Evolutionary conservation across 2,888 invertebrate genomes (phyloP), one percentile per base, ranked within the genome.

Genomic region (Aricia artaxerxes): DNA sequence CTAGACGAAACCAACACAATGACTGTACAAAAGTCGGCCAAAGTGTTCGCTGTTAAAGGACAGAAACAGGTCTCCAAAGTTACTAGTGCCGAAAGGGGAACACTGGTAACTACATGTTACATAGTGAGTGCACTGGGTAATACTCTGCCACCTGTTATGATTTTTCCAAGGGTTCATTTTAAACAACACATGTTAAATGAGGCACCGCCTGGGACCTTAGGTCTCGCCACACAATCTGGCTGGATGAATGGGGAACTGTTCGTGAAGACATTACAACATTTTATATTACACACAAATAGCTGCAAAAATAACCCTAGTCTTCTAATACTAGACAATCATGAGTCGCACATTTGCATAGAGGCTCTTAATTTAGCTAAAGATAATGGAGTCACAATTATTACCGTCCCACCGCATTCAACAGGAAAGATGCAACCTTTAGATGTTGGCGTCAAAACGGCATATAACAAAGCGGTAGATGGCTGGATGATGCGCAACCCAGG

Each of bases 401-500:
- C 44, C 44, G 9, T 44, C 44, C 44, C 44, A 44, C 87, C 89
- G 44, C 89, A 92, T 83, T 88, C 86, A 79, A 86, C 85, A 64
- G 87, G 88, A 80, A 89, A 87, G 81, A 79, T 90, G 57, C 90
- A 91, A 81, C 90, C 89, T 53, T 60, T 69, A 40, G 79, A 78
- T 44, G 44, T 44, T 44, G 44, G 44, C 44, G 9, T 44, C 57
- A 61, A 78, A 73, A 35, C 40, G 4, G 84, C 81, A 13, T 84
- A 85, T 78, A 84, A 83, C 77, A 60, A 73, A 53, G 83, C 84
- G 11, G 82, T 87, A 80, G 85, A 84, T 81, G 82, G 82, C 80
- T 89, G 87, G 87, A 83, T 89, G 85, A 80, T 87, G 81, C 83
- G 84, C 78, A 83, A 91, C 81, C 87, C 89, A 69, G 89, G 90